These are phyloP conservation scores for Lacerta viridis DNA, from an alignment of 2,797 vertebrate species.

Conservation along the genomic window DNA sequence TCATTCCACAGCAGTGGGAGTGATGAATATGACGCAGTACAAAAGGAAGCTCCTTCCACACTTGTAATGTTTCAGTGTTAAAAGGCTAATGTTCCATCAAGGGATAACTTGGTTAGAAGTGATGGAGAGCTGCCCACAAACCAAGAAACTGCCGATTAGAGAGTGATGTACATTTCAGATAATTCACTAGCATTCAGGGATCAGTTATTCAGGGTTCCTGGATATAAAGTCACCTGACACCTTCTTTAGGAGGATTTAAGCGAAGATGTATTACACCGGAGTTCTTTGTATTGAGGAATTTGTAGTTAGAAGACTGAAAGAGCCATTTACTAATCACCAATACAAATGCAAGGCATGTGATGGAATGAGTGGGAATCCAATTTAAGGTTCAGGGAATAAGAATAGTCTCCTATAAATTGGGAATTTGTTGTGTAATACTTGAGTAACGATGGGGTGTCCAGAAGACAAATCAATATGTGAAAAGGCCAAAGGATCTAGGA, in stretches of 20 bases:
- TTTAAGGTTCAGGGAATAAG: neutral
- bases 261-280: neutral
- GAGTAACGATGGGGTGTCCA: neutral
- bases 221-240: neutral
- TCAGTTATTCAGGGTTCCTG: neutral
- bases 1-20: neutral
- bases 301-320: neutral
- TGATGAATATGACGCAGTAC: constrained; percentile 8
- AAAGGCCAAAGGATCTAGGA: neutral
- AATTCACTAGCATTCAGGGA: neutral
- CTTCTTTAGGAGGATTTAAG: neutral
- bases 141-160: neutral
- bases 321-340: neutral
- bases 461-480: neutral
- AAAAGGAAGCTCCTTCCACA: neutral
- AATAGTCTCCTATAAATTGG: neutral
- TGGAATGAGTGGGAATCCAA: neutral
- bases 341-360: neutral
- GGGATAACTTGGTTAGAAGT: neutral
- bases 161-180: neutral
- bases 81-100: neutral
- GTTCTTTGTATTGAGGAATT: neutral
- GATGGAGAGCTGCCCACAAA: neutral
- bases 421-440: neutral
- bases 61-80: neutral